These are phyloP conservation scores for Ciconia maguari DNA, from an alignment of 2,113 vertebrate genomes.

Conservation along the genomic window DNA sequence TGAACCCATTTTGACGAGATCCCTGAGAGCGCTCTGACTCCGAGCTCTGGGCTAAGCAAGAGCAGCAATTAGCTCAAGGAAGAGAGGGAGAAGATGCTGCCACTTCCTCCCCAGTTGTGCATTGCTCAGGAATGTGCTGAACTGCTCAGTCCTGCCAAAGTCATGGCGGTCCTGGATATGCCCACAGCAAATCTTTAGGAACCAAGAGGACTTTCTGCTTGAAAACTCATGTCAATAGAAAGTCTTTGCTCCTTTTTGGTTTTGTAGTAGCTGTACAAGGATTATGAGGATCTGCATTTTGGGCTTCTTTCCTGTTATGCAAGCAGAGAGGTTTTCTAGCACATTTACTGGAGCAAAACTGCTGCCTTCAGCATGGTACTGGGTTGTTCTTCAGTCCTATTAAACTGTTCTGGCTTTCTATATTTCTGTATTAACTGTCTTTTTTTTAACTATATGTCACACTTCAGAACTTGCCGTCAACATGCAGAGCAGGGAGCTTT, in stretches of 20 bases:
- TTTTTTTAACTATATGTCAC: background rate
- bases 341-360: background rate
- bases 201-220: background rate
- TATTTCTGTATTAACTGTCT: background rate
- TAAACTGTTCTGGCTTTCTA: background rate
- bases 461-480: background rate
- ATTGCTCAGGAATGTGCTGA: background rate
- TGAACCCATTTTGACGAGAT: background rate
- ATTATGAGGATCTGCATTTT: background rate
- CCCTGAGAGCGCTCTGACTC: background rate
- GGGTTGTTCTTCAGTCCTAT: background rate
- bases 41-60: background rate
- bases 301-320: background rate
- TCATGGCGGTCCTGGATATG: background rate
- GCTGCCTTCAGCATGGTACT: background rate
- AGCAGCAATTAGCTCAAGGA: background rate
- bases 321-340: background rate
- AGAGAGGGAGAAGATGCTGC: background rate
- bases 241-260: background rate
- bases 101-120: background rate
- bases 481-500: background rate
- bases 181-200: background rate
- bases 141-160: background rate
- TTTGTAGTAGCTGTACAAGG: background rate
- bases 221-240: background rate